Evolutionary conservation across 37 sponge, comb jelly and placozoan genomes (phyloP).

Genomic region (Amphimedon queenslandica): DNA sequence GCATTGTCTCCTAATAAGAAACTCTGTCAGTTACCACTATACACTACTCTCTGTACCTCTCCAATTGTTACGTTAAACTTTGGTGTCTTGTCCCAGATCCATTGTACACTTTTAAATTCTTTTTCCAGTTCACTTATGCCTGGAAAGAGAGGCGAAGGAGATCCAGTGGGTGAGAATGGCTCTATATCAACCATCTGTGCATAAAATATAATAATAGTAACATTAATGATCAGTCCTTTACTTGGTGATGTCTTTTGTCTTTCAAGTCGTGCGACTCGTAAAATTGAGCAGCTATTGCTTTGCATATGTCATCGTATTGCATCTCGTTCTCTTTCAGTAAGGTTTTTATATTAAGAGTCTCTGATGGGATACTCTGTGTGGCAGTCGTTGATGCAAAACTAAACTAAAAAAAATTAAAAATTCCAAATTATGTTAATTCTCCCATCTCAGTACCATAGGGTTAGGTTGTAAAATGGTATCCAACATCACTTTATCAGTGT

Average conservation of each 20-base stretch:
- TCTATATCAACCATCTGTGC: neutral
- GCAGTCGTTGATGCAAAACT: constrained; percentile 18
- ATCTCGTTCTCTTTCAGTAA: neutral
- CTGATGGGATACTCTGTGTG: neutral
- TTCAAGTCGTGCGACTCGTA: constrained; percentile 31
- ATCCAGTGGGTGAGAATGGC: neutral
- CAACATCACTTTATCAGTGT: constrained; percentile 30
- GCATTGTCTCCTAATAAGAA: no score
- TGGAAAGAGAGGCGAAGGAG: no score
- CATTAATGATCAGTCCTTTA: neutral
- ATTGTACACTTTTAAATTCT: constrained; percentile 6
- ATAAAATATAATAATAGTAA: neutral
- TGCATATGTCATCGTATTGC: neutral
- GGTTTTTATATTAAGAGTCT: neutral
- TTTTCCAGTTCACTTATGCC: neutral
- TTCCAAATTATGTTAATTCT: neutral
- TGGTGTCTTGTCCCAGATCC: constrained; percentile 80
- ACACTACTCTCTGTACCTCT: no score
- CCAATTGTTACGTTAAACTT: constrained; percentile 47
- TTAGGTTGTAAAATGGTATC: constrained; percentile 18
- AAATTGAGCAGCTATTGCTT: constrained; percentile 40
- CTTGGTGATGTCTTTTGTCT: neutral
- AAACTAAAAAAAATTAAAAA: neutral
- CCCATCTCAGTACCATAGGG: neutral
- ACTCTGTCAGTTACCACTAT: no score